phyloP scores from a whole-genome alignment of 2,113 vertebrate species.

The Cyanoderma ruficeps region DNA sequence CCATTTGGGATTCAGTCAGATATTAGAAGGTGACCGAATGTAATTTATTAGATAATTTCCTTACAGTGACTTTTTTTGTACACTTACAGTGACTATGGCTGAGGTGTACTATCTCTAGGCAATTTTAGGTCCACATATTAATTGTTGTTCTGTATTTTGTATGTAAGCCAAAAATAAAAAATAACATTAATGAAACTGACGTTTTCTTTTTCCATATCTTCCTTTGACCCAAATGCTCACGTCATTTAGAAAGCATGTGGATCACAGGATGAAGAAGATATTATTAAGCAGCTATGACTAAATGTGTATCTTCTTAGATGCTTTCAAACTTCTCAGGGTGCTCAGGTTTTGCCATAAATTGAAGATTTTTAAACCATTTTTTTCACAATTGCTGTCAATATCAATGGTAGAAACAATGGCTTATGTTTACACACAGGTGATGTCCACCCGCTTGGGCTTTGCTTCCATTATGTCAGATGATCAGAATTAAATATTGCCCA shows the following conservation, averaged over 20 bases:
- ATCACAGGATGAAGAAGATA: not conserved
- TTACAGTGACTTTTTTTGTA: not conserved
- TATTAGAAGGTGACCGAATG: not conserved
- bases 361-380: not conserved
- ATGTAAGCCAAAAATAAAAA: not conserved
- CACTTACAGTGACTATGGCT: not conserved
- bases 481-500: not conserved
- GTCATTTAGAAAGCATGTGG: not conserved
- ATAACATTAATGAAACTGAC: not conserved
- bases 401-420: not conserved
- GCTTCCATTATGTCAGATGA: not conserved
- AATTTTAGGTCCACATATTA: not conserved
- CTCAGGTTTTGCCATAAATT: not conserved
- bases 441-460: not conserved
- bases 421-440: not conserved
- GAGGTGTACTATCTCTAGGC: not conserved
- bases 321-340: not conserved
- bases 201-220: not conserved
- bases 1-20: not conserved
- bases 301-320: not conserved
- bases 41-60: not conserved
- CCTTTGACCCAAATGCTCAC: not conserved
- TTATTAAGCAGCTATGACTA: not conserved
- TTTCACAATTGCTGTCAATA: not conserved
- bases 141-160: not conserved